These are phyloP conservation scores for Podiceps cristatus DNA, from an alignment of 2,113 vertebrate species.

Conservation along the genomic window DNA sequence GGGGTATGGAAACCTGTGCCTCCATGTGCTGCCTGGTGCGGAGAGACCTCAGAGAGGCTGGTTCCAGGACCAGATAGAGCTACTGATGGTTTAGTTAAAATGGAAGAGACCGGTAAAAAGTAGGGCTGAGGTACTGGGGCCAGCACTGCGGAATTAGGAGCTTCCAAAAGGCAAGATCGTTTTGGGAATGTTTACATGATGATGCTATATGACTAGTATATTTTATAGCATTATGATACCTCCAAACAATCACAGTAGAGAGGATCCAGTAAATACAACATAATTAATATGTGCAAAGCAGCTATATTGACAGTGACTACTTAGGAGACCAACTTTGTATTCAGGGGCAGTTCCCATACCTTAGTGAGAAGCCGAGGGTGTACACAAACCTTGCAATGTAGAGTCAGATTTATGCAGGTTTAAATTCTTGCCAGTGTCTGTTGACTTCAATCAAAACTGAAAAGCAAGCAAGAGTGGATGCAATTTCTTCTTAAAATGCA, in stretches of 20 bases:
- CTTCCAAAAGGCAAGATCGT: neutral
- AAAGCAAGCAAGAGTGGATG: neutral
- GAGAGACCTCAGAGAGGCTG: neutral
- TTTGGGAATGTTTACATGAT: neutral
- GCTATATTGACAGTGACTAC: neutral
- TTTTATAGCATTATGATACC: neutral
- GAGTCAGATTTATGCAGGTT: neutral
- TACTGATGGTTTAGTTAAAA: neutral
- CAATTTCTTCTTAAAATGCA: constrained; percentile 14
- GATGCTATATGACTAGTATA: neutral
- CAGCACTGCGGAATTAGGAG: neutral
- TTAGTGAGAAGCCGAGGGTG: neutral
- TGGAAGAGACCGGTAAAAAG: neutral
- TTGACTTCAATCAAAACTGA: constrained; percentile 22
- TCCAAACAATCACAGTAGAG: neutral
- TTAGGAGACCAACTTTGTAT: neutral
- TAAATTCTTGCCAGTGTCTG: neutral
- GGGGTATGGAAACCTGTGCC: neutral
- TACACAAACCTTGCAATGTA: neutral
- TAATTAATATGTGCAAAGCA: neutral
- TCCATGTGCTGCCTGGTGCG: neutral
- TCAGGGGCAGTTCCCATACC: neutral
- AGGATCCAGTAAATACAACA: neutral
- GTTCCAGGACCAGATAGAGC: neutral
- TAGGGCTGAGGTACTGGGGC: neutral